Evolutionary conservation across 2,113 vertebrate species (phyloP).

Genomic region (Crotalus horridus): DNA sequence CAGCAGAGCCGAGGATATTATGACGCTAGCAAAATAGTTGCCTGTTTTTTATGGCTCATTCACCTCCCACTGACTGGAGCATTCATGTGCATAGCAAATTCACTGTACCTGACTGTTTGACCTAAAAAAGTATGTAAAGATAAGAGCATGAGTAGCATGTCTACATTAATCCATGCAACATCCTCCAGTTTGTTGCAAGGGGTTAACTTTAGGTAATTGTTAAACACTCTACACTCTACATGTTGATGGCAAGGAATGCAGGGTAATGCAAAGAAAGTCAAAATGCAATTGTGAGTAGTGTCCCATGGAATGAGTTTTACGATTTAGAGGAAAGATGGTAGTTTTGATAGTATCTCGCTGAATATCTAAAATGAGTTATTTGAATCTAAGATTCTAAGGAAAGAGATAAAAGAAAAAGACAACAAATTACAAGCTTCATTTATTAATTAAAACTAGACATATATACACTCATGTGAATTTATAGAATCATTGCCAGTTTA

Average conservation of each 20-base stretch:
- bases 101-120: neutral
- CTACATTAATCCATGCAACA: neutral
- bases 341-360: neutral
- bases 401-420: neutral
- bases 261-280: neutral
- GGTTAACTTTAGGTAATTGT: neutral
- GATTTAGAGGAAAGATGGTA: neutral
- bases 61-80: constrained; percentile 8
- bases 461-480: neutral
- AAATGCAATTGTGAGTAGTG: neutral
- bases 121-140: constrained; percentile 7
- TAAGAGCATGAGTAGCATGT: neutral
- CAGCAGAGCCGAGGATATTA: neutral
- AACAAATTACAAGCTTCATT: neutral
- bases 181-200: neutral
- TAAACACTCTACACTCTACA: neutral
- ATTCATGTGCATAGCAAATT: constrained; percentile 2
- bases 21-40: neutral
- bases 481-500: neutral
- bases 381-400: neutral
- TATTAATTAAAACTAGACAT: neutral
- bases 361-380: neutral
- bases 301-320: neutral
- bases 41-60: constrained; percentile 17
- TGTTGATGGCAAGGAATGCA: neutral